These are phyloP conservation scores for Sarcophaga subvicina DNA, from an alignment of 2,888 invertebrate genomes.

Conservation along the genomic window DNA sequence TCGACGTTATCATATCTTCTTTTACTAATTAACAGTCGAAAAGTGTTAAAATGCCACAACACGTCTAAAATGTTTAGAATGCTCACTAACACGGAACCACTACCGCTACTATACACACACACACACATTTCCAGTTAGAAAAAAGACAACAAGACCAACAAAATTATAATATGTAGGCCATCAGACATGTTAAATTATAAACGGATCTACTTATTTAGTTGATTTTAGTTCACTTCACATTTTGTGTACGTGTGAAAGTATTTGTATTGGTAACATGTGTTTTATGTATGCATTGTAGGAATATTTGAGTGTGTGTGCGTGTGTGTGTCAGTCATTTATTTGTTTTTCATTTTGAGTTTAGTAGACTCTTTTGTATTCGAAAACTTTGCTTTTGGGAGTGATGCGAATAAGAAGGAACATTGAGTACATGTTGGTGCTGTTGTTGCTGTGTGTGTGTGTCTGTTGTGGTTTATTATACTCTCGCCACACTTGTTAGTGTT, in stretches of 20 bases:
- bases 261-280: no score
- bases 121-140: no score
- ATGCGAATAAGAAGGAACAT: not conserved
- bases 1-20: not conserved
- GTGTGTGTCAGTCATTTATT: not conserved
- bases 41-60: no score
- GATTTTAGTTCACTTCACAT: not conserved
- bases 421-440: no score
- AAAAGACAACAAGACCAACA: no score
- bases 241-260: not conserved
- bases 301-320: constrained; percentile 8
- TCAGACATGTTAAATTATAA: constrained; percentile 34
- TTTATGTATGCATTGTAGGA: not conserved
- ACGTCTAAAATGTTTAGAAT: no score
- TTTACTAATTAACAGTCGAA: no score
- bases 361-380: not conserved
- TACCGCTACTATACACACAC: no score
- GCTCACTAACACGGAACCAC: no score
- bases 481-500: constrained; percentile 28
- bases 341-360: not conserved
- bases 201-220: constrained; percentile 32
- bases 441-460: not conserved
- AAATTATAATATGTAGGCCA: not conserved
- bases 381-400: not conserved
- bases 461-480: constrained; percentile 47